Evolutionary conservation across 2,888 invertebrate species (phyloP).

Genomic region (Meteorus colon): DNA sequence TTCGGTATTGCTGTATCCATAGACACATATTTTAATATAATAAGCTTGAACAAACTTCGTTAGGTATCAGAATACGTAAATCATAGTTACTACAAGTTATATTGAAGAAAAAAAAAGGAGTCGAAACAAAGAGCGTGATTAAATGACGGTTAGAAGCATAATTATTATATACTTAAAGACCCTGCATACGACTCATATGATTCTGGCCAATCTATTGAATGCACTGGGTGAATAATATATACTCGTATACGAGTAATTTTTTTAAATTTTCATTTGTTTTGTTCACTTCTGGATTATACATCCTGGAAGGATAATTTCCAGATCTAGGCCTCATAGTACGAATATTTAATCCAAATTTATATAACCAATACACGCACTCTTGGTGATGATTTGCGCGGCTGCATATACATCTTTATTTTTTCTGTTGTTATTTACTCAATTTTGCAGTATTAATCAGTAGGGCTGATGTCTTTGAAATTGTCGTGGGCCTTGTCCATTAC

Average conservation of each 20-base stretch:
- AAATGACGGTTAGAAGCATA: constrained; percentile 29
- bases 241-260: not conserved
- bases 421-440: constrained; percentile 23
- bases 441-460: constrained; percentile 60
- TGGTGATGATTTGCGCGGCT: not conserved
- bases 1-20: not conserved
- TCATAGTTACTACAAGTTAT: constrained; percentile 2
- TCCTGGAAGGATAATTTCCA: constrained; percentile 12
- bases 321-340: not conserved
- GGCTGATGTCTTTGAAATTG: constrained; percentile 73
- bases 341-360: constrained; percentile 1
- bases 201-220: constrained; percentile 16
- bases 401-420: constrained; percentile 20
- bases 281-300: not conserved
- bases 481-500: constrained; percentile 70
- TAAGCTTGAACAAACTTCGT: constrained; percentile 15
- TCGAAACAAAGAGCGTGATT: constrained; percentile 28
- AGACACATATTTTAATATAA: not conserved
- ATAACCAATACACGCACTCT: not conserved
- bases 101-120: constrained; percentile 16
- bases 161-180: constrained; percentile 20
- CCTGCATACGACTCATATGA: constrained; percentile 15
- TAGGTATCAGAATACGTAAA: constrained; percentile 6
- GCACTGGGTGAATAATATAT: constrained; percentile 7
- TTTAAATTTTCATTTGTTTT: not conserved